phyloP scores from a whole-genome alignment of 2,888 invertebrate species.

The Octonoba sinensis region DNA sequence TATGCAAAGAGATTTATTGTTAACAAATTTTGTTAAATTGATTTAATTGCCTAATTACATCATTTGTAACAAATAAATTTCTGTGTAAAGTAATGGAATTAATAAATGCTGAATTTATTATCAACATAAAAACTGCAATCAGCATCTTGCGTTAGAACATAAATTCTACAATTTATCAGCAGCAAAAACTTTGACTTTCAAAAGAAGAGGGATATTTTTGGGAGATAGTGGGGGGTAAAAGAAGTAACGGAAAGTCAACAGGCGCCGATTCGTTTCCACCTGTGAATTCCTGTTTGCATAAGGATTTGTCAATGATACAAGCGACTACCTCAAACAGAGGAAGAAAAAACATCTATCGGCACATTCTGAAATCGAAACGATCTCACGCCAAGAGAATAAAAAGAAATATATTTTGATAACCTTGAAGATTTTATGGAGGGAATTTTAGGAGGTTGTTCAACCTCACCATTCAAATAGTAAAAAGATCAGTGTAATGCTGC shows the following conservation, averaged over 20 bases:
- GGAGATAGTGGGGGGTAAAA: slow-evolving; percentile 17
- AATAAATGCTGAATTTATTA: no score
- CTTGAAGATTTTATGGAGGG: slow-evolving; percentile 17
- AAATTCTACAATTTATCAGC: no score
- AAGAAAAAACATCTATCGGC: slow-evolving; percentile 34
- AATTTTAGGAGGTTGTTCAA: slow-evolving; percentile 54
- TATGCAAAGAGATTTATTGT: no score
- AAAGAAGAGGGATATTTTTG: no score
- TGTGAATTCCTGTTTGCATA: slow-evolving; percentile 62
- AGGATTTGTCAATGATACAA: slow-evolving; percentile 40
- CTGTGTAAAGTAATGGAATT: no score
- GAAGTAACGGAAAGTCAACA: slow-evolving; percentile 62
- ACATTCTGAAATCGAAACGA: slow-evolving; percentile 55
- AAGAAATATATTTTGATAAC: slow-evolving; percentile 56
- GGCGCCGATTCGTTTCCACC: slow-evolving; percentile 39
- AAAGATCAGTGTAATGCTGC: no score
- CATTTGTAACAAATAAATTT: no score
- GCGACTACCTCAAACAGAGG: slow-evolving; percentile 6
- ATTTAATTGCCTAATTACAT: no score
- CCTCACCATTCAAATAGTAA: background rate
- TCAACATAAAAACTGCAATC: no score
- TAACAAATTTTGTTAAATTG: no score
- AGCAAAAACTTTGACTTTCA: no score
- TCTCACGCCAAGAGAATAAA: slow-evolving; percentile 13
- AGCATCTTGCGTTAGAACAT: no score